Evolutionary conservation across 2,113 vertebrate genomes (phyloP).

Genomic region (Seriola rivoliana): DNA sequence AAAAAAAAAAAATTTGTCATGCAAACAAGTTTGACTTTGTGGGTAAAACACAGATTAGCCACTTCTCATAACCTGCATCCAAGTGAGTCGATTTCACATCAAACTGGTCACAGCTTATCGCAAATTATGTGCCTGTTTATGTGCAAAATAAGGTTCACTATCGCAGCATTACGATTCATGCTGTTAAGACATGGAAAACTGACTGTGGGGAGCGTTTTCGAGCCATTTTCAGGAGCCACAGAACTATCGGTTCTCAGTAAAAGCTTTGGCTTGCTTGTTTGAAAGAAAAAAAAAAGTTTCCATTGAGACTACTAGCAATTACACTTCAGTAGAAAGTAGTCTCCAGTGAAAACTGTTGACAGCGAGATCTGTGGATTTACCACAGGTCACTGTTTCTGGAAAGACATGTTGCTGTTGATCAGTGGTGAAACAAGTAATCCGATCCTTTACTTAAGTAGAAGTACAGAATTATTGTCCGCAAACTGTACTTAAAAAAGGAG

Average conservation of each 20-base stretch:
- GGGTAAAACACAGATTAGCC: neutral
- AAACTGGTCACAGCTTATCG: constrained; percentile 1
- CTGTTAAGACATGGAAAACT: constrained; percentile 29
- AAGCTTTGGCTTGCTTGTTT: neutral
- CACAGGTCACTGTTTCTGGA: neutral
- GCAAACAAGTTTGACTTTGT: neutral
- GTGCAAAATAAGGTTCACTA: constrained; percentile 1
- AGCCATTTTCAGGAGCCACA: constrained; percentile 33
- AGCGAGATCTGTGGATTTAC: neutral
- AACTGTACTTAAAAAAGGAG: no score
- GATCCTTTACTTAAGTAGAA: no score
- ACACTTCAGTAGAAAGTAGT: constrained; percentile 2
- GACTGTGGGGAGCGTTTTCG: constrained; percentile 23
- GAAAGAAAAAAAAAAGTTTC: constrained; percentile 12
- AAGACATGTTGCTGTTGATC: neutral
- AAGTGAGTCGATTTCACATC: neutral
- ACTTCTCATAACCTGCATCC: neutral
- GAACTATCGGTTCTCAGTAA: constrained; percentile 21
- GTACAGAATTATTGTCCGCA: no score
- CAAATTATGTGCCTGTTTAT: constrained; percentile 22
- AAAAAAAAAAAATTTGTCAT: neutral
- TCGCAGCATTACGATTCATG: neutral
- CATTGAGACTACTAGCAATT: neutral
- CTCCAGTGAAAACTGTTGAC: neutral
- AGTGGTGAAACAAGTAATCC: no score